Conservation (phyloP, 1,140 invertebrate genomes). For the Armadillidium nasatum region DNA sequence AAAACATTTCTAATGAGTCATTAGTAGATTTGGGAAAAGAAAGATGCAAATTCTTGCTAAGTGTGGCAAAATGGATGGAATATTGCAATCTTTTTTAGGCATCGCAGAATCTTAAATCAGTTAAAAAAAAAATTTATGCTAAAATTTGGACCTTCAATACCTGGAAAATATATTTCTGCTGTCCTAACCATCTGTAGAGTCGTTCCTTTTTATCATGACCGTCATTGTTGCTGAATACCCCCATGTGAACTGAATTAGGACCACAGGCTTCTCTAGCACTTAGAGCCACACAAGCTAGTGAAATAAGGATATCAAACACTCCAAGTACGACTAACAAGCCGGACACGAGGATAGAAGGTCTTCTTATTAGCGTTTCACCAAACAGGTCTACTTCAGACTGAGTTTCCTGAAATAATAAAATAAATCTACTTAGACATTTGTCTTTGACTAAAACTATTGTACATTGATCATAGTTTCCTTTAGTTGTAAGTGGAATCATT, state of each 20-base stretch:
- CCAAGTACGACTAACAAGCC: neutral
- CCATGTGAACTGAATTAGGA: neutral
- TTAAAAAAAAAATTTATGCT: no score
- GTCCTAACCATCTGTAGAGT: constrained; percentile 10
- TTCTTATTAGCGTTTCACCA: neutral
- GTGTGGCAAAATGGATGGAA: no score
- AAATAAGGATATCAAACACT: constrained; percentile 1
- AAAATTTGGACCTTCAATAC: neutral
- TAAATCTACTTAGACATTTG: no score
- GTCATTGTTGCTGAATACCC: neutral
- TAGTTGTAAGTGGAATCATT: no score
- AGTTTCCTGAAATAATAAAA: neutral
- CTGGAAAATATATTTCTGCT: constrained; percentile 4
- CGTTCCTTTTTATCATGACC: constrained; percentile 4
- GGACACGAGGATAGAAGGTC: constrained; percentile 5
- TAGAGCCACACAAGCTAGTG: neutral
- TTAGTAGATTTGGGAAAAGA: no score
- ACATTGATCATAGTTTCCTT: no score
- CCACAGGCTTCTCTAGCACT: constrained; percentile 14
- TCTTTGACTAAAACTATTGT: no score
- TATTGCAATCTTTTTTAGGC: no score
- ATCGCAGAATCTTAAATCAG: no score
- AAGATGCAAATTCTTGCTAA: no score
- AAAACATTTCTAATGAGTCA: no score
- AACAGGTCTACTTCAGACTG: constrained; percentile 5